Conservation (phyloP, 2,888 invertebrate genomes). For the Abrostola triplasia region DNA sequence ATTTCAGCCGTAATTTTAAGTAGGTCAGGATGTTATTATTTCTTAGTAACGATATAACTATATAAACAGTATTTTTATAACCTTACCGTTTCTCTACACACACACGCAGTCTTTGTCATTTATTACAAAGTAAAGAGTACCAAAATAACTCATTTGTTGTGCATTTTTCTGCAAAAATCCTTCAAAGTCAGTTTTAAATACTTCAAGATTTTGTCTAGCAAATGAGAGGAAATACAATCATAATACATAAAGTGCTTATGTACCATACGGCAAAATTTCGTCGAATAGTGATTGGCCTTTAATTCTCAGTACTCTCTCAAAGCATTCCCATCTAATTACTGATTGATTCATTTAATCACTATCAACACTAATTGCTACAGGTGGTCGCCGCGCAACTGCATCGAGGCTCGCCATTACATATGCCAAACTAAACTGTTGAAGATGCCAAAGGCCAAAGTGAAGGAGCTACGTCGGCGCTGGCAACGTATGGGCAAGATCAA, state of each 20-base stretch:
- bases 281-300: not conserved
- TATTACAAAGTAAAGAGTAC: no score
- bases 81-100: no score
- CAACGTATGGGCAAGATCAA: slow-evolving; percentile 85
- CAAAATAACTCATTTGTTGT: no score
- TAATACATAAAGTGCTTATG: no score
- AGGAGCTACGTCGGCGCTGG: slow-evolving; percentile 82
- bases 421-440: slow-evolving; percentile 90
- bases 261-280: no score
- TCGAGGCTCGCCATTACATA: slow-evolving; percentile 90
- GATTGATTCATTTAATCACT: slow-evolving; percentile 21
- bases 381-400: slow-evolving; percentile 91
- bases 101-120: no score
- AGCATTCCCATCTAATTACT: not conserved
- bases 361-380: slow-evolving; percentile 71
- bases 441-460: slow-evolving; percentile 81
- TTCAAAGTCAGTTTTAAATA: no score
- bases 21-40: slow-evolving; percentile 34
- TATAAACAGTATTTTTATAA: no score
- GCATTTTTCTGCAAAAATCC: no score
- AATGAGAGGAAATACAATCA: no score
- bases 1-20: slow-evolving; percentile 14
- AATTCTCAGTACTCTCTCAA: not conserved
- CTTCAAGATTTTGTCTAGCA: no score
- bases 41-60: not conserved